Evolutionary conservation across 2,113 vertebrate genomes (phyloP).

Genomic region (Scopus umbretta): DNA sequence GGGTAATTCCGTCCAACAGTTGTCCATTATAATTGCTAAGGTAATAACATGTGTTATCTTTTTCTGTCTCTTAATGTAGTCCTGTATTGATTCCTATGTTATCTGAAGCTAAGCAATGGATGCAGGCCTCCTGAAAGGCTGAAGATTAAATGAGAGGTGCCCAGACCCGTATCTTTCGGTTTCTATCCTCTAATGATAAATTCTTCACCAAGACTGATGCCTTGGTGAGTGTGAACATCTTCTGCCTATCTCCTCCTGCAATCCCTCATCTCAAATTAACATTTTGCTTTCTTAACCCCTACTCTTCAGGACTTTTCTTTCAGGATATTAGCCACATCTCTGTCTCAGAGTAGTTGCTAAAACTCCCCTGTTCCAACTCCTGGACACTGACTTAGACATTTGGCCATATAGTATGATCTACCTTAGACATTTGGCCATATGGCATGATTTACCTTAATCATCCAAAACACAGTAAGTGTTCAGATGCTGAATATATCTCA

Average conservation of each 20-base stretch:
- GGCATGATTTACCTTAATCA: background rate
- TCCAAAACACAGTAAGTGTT: background rate
- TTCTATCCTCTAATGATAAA: background rate
- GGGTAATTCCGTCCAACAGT: background rate
- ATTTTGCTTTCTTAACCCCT: background rate
- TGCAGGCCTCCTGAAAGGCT: background rate
- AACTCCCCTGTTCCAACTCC: background rate
- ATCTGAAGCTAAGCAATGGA: background rate
- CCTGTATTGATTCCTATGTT: background rate
- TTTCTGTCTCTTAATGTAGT: background rate
- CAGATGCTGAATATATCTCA: background rate
- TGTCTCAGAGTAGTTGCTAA: background rate
- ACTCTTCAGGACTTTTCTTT: background rate
- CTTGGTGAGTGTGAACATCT: background rate
- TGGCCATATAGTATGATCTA: background rate
- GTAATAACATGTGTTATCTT: background rate
- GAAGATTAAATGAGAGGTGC: background rate
- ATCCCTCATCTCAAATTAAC: background rate
- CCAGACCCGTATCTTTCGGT: background rate
- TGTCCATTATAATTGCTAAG: background rate
- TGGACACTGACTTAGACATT: background rate
- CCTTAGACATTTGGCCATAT: background rate
- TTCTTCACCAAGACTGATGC: background rate
- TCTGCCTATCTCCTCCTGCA: background rate
- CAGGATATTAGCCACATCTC: background rate